Conservation (phyloP, 2,113 vertebrate genomes). For the Phylloscopus trochilus region DNA sequence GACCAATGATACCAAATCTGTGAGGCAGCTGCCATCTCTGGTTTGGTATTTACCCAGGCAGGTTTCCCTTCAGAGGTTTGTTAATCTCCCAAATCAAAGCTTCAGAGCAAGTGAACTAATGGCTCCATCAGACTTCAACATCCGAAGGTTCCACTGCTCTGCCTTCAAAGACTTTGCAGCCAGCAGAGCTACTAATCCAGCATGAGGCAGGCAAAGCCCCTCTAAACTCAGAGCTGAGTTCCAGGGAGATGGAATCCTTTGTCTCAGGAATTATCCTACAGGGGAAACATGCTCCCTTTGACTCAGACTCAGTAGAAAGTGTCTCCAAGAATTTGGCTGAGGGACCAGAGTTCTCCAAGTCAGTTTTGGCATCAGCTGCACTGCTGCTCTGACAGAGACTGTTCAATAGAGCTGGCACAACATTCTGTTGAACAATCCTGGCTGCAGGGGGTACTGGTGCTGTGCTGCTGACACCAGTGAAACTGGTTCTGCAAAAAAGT, state of each 20-base stretch:
- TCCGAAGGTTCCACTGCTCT: not conserved
- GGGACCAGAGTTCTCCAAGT: not conserved
- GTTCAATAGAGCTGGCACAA: not conserved
- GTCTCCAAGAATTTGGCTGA: not conserved
- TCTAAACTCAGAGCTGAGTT: not conserved
- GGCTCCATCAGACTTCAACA: not conserved
- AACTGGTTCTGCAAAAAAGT: not conserved
- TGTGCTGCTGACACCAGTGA: too few species aligned
- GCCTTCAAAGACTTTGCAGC: not conserved
- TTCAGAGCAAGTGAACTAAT: not conserved
- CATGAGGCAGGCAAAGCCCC: not conserved
- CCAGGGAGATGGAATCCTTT: not conserved
- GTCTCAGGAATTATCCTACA: not conserved
- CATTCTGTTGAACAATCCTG: not conserved
- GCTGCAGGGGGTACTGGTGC: accelerated
- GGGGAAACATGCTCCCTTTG: not conserved
- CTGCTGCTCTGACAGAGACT: not conserved
- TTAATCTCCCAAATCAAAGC: not conserved
- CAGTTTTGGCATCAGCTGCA: not conserved
- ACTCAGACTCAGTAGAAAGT: not conserved
- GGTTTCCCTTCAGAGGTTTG: not conserved
- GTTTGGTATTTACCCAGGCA: not conserved
- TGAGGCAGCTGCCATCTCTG: not conserved
- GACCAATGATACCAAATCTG: not conserved
- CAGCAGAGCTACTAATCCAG: not conserved